A percentile compares a stretch with the other conserved stretches of the same genome.
Conservation (phyloP, 2,797 vertebrate genomes). For the Tapirus indicus region DNA sequence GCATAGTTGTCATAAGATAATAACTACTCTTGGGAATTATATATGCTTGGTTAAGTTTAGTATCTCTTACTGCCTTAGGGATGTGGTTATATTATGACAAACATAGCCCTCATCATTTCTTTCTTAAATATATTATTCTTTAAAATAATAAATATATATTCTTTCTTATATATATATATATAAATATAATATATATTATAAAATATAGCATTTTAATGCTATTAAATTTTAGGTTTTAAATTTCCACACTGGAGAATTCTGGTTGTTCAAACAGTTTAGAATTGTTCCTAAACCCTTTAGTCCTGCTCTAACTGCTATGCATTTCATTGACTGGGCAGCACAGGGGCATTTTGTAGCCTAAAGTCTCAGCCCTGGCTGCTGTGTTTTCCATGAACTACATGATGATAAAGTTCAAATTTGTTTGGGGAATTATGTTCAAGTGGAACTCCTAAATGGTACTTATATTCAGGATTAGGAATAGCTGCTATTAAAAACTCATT, state of each 20-base stretch:
- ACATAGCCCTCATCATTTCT: conserved; percentile 75
- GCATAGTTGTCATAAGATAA: conserved; percentile 84
- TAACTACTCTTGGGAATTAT: conserved; percentile 83
- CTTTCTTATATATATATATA: too few relatives aligned
- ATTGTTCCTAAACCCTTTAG: background rate
- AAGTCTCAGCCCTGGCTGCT: background rate
- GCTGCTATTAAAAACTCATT: conserved; percentile 60
- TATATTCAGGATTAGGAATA: conserved; percentile 6
- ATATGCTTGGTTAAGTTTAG: conserved; percentile 77
- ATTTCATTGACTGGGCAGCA: background rate
- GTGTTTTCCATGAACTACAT: background rate
- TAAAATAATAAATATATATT: too few relatives aligned
- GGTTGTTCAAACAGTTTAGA: conserved; percentile 9
- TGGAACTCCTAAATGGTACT: background rate
- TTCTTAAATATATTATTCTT: conserved; percentile 69
- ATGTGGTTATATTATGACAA: conserved; percentile 83
- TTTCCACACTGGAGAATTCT: conserved; percentile 44
- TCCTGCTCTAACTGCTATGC: background rate
- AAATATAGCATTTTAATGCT: conserved; percentile 48
- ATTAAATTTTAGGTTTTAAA: conserved; percentile 75
- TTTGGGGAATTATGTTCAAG: background rate
- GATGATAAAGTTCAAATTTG: background rate
- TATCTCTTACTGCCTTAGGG: conserved; percentile 79
- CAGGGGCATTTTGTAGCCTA: background rate
- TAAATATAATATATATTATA: too few relatives aligned